Evolutionary conservation across 1,140 invertebrate genomes (phyloP).

Genomic region (Drosophila yakuba): DNA sequence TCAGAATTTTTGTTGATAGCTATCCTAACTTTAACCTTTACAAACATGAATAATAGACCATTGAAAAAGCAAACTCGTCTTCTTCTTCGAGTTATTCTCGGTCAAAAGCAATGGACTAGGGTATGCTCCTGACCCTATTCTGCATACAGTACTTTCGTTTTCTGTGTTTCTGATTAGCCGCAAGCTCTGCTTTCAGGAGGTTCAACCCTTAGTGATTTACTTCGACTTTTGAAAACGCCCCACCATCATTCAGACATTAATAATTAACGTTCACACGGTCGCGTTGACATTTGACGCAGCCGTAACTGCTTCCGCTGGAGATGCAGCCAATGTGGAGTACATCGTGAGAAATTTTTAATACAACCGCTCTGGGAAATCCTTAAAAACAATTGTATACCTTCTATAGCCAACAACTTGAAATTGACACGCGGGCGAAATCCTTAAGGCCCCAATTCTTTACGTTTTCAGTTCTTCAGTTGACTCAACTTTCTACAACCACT

Average conservation of each 20-base stretch:
- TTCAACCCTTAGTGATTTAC: neutral
- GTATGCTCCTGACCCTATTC: constrained; percentile 34
- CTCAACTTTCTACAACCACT: too few species aligned
- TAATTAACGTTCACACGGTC: constrained; percentile 59
- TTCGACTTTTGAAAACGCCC: constrained; percentile 38
- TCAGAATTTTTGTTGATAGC: too few species aligned
- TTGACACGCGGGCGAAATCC: too few species aligned
- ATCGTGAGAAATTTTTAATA: neutral
- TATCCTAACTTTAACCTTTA: constrained; percentile 27
- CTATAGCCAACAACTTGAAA: too few species aligned
- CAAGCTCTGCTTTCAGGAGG: constrained; percentile 26
- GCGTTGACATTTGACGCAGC: constrained; percentile 57
- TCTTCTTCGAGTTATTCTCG: constrained; percentile 23
- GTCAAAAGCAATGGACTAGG: constrained; percentile 8
- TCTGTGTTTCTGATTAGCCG: constrained; percentile 46
- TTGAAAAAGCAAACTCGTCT: constrained; percentile 12
- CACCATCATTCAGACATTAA: constrained; percentile 62
- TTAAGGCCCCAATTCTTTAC: too few species aligned
- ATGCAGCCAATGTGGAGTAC: constrained; percentile 9
- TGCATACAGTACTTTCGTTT: constrained; percentile 26
- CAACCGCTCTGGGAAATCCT: too few species aligned
- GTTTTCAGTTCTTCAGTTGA: too few species aligned
- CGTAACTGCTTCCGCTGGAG: constrained; percentile 28
- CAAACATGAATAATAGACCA: constrained; percentile 21
- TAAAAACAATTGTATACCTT: too few species aligned